Evolutionary conservation across 37 sponge, comb jelly and placozoan genomes (phyloP), one percentile per base, ranked within the genome.

Genomic region (Tethya wilhelma): DNA sequence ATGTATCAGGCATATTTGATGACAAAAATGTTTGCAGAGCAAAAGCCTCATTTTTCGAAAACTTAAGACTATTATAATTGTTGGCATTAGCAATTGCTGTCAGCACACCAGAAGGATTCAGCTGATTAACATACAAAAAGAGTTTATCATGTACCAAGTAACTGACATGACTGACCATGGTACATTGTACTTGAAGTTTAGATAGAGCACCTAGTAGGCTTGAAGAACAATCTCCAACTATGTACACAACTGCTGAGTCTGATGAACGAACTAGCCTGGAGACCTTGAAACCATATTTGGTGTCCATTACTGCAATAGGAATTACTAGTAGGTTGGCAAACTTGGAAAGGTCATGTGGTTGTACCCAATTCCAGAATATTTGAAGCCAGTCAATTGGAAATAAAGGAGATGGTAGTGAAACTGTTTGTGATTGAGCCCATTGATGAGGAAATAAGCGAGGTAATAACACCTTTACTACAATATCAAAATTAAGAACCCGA

Each of bases 331-430:
- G 31, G 9, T 38, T 36, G 1, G 2, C 56, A 73, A 83, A 83
- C 0, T 1, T 41, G 0, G 9, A 5, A 20, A 83, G 33, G 38
- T 64, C 22, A 31, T 74, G 20, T 2, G 22, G 3, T 33, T 33
- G 49, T 7, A 83, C 67, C 84, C 84, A 83, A 41, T 67, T 33
- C 84, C 84, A 83, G 38, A 74, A 83, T 17, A 22, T 46, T 37
- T 74, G n/a, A 32, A 83, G 49, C 84, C 75, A 74, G 6, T 29
- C 20, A 1, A 38, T 30, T 17, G 75, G 59, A 33, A 67, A 66
- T 63, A 40, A 38, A 31, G 45, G 80, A 25, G 41, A 60, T 60
- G 63, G 26, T 26, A 58, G 19, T 23, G n/a, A 37, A 4, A 75
- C 75, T 39, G 9, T 59, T 29, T 36, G 2, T 28, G 25, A 19